Percentiles rank a stretch among this genome's conserved stretches.
These are phyloP conservation scores for Phymorhynchus buccinoides DNA, from an alignment of 1,140 invertebrate genomes.

Conservation along the genomic window DNA sequence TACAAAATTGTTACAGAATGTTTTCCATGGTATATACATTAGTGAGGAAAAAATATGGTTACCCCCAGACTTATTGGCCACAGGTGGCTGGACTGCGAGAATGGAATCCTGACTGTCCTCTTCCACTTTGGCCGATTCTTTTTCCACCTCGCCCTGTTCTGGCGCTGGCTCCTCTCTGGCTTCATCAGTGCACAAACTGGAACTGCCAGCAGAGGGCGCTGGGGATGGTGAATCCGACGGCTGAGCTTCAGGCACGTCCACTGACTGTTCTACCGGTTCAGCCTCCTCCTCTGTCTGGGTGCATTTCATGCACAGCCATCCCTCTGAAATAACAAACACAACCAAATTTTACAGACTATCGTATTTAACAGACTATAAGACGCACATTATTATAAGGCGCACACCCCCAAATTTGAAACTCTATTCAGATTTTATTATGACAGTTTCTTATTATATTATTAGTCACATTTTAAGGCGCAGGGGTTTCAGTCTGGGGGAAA, in stretches of 20 bases:
- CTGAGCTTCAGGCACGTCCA: background rate
- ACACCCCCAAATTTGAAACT: too few relatives aligned
- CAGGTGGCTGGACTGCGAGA: background rate
- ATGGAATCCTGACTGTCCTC: background rate
- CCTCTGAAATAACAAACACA: background rate
- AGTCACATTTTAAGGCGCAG: too few relatives aligned
- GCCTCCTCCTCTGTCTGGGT: background rate
- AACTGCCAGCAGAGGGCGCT: too few relatives aligned
- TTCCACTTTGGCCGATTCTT: background rate
- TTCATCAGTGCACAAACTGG: background rate
- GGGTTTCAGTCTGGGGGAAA: too few relatives aligned
- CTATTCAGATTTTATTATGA: too few relatives aligned
- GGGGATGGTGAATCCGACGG: background rate
- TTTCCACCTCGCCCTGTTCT: background rate
- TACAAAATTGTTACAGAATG: too few relatives aligned
- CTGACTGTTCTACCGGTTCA: background rate
- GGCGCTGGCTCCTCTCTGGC: background rate
- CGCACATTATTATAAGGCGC: too few relatives aligned
- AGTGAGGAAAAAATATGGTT: background rate
- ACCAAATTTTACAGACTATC: too few relatives aligned
- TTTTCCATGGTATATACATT: too few relatives aligned
- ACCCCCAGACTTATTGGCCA: background rate
- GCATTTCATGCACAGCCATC: conserved; percentile 24
- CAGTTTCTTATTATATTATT: too few relatives aligned
- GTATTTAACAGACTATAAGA: too few relatives aligned